Base-by-base conservation (phyloP, 1,140 invertebrate genomes). In the Cotesia vestalis region DNA sequence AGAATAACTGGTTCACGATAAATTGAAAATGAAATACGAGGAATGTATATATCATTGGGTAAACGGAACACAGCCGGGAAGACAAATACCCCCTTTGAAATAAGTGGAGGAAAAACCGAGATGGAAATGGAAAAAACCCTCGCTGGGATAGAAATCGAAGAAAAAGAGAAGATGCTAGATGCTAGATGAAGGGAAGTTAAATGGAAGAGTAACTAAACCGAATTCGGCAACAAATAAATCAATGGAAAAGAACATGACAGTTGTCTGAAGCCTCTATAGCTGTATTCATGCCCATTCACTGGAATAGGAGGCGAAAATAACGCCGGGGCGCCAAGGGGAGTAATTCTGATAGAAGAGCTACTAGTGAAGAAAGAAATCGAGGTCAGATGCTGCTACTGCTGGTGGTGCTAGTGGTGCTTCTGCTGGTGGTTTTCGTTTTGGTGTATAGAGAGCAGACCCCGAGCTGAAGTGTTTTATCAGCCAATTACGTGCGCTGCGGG, bases 381-480 rank as follows among this genome's bases (percentile, higher is more conserved):
- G 75, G 75, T 76, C 72, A 73, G 27, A 63, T 60, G 27, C 12
- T 67, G 9, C 38, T 40, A 9, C 38, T 40, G 38, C 4, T 40
- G 4, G 5, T 46, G 40, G 6, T 46, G 6, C 40, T 46, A 11
- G 6, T 46, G 6, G 6, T 46, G 40, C 40, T 46, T 46, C 40
- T 46, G 11, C 40, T 46, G 40, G 6, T 36, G 34, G 17, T n/a
- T 20, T 12, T 68, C 59, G 9, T 57, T 20, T 14, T 46, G 40
- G 40, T 46, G 11, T 46, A 46, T 46, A 46, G 40, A 46, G 40
- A 46, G 40, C 11, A 46, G 40, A 17, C 66, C 66, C n/a, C 3
- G 40, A 55, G 66, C 61, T 62, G 17, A 75, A 76, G 73, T 76
- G 73, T 71, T 78, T 78, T 73, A 76, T 78, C 73, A 75, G 71